Base-by-base conservation (phyloP, 2,888 invertebrate genomes). In the Criorhina ranunculi region DNA sequence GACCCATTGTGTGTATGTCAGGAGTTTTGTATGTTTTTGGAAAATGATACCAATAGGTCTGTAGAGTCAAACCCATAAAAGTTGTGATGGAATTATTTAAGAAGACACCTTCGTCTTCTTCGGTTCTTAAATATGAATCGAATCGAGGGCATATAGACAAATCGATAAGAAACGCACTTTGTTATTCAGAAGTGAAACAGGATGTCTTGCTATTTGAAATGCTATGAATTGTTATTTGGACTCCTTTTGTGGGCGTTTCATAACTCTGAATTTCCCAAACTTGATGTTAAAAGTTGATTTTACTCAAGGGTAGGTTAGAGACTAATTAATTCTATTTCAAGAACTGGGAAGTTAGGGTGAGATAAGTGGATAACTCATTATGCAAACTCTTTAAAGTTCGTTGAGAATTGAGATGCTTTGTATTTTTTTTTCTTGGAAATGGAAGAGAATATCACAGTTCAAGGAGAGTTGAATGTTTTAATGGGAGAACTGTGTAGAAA, bases 191-290 rank as follows among this genome's bases (percentile, higher is more conserved):
- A 55, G 5, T 11, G 15, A 35, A 55, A 55, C 15, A 55, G 35
- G 17, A 55, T 55, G 55, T 55, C 15, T 29, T 51, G 51, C 29
- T 29, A 51, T 51, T 51, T 31, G n/a, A 53, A 53, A 31, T 29
- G 55, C 11, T 35, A 57, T 57, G n/a, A 17, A 53, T 31, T 37
- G 5, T 49, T 24, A 49, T 35, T 8, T 8, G 31, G 12, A 31
- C 31, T 12, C 9, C n/a, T n/a, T 31, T 35, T 9, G 8, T 46
- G 19, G 17, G 19, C 1, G 4, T 6, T 46, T 19, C 46, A 46
- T 46, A 46, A 19, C 5, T 46, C 11, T 11, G 4, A 2, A 19
- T 19, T 19, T 46, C 19, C 19, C 2, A 11, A 17, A 46, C 4
- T 46, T 19, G 17, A 11, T 46, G 19, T 46, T 46, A 11, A 46